Base-by-base conservation (phyloP, 1,140 invertebrate species). In the Phthorimaea operculella region DNA sequence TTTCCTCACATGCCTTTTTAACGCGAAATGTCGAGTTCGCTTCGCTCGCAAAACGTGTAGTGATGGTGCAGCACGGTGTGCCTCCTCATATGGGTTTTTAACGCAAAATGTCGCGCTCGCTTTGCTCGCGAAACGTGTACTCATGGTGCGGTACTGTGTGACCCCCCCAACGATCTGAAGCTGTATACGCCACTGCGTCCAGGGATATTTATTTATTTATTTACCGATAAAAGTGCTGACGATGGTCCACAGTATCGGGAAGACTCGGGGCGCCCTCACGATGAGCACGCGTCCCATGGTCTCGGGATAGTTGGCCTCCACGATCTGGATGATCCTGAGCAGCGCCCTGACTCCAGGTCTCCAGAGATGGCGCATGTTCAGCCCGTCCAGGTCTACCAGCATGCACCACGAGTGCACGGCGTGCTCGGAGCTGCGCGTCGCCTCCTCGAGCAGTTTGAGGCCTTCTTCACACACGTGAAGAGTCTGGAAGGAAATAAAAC, bases 331-430 rank as follows among this genome's bases (percentile, higher is more conserved):
- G 68, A 98, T 97, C 57, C 93, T 88, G n/a, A 98, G 87, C 57
- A 98, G 86, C 28, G 94, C 93, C 79, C 94, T 92, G 57, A 98
- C 93, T 17, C 96, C 96, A 7, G 96, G 96, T 66, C 96, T 87
- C 96, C 96, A 98, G 45, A 98, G 87, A 86, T 98, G 96, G 17
- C 96, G 88, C 96, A 98, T 98, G 77, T 96, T 97, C 44, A 98
- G 86, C 0, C 96, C 96, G 83, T 98, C 96, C 58, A 98, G 86
- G 87, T 98, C 97, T 36, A 98, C 93, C 51, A 98, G 88, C 51
- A 97, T 87, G 52, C 94, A 93, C 95, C 96, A 98, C 34, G 94
- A 92, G 34, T 93, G 92, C 17, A 97, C 90, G 14, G 95, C 94
- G 76, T 90, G 90, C 18, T 92, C 93, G 33, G 88, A 83, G 18